Base-by-base conservation (phyloP, 2,888 invertebrate genomes). In the Callyntrura guangdongensis region DNA sequence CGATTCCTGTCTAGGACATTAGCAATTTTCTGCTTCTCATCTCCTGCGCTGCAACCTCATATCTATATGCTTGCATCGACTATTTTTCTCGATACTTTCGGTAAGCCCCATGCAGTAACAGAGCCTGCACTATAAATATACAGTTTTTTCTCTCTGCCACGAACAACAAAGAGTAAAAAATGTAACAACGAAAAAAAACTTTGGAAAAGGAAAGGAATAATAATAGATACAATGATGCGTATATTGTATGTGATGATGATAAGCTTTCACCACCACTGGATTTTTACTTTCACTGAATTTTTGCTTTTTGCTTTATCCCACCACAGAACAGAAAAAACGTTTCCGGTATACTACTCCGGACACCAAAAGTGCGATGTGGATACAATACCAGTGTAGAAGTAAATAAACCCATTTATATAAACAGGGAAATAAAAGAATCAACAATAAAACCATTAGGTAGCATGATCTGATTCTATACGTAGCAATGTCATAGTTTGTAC, bases 1-100 rank as follows among this genome's bases (percentile, higher is more conserved):
- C 83, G 89, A 89, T 89, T 89, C 83, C 72, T 89, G 89, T 83
- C 89, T 83, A 89, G 88, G 88, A 88, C 88, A 88, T 88, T 88
- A 88, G 89, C 89, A 83, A 89, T 89, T 89, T 89, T 89, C 89
- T 89, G 72, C 74, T 74, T 36, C 77, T 89, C 89, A 84, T 89
- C 74, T 49, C 61, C 56, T 88, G 25, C 36, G 0, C 12, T 36
- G 36, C 49, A 45, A 45, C 69, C 36, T n/a, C 45, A 72, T 36
- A 45, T 72, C 45, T 17, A 36, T 17, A 72, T 45, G 45, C 81
- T 53, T 82, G 47, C 36, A 56, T 27, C 59, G 36, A 36, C 36
- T 36, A 36, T 86, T 77, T 27, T 47, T 49, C 45, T 36, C 22
- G 17, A 11, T 74, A 22, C 22, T 49, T 20, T 22, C 22, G 22